Conservation (phyloP, 2,113 vertebrate genomes). For the Chelonoidis abingdonii region DNA sequence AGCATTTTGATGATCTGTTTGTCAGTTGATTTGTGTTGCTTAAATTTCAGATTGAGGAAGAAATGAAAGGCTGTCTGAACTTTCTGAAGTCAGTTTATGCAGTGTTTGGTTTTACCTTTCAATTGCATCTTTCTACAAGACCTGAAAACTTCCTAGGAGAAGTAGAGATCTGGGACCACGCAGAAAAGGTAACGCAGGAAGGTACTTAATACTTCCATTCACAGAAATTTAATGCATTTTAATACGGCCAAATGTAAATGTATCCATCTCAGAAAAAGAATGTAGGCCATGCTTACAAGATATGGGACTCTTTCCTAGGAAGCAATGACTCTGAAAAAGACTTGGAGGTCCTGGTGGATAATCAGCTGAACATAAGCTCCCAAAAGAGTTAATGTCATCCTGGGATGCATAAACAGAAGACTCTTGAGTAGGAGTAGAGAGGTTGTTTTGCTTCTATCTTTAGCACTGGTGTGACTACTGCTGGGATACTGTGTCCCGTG, state of each 20-base stretch:
- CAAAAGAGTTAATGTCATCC: neutral
- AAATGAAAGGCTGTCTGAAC: constrained; percentile 92
- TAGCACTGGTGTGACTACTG: neutral
- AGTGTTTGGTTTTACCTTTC: constrained; percentile 94
- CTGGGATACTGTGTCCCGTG: neutral
- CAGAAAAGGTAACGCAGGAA: constrained; percentile 86
- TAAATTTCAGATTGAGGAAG: constrained; percentile 87
- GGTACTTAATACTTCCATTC: neutral
- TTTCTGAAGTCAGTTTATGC: constrained; percentile 91
- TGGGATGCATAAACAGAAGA: neutral
- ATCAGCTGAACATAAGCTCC: neutral
- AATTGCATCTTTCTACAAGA: constrained; percentile 92
- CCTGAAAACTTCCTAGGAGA: constrained; percentile 93
- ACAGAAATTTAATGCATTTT: neutral
- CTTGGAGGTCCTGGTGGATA: neutral
- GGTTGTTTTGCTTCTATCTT: neutral
- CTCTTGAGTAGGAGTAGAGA: neutral
- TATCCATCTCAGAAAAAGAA: neutral
- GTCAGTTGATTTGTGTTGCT: neutral
- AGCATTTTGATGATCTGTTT: neutral
- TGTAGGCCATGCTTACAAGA: neutral
- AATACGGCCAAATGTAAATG: neutral
- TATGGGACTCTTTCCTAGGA: neutral
- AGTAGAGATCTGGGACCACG: constrained; percentile 87
- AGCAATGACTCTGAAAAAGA: neutral